Evolutionary conservation across 2,888 invertebrate species (phyloP).

Genomic region (Caenorhabditis sp.): DNA sequence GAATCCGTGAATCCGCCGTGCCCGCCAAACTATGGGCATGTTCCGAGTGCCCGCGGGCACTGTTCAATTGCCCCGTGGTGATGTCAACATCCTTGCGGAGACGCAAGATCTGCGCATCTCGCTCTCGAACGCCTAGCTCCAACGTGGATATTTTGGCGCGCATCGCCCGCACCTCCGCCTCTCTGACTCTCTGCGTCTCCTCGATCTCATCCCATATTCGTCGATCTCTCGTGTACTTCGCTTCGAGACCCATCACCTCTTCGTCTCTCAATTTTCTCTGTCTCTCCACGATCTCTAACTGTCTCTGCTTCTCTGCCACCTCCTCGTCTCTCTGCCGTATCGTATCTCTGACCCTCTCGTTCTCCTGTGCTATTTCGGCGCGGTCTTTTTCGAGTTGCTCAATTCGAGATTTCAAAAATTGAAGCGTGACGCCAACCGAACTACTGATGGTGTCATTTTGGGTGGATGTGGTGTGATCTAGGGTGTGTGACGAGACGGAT

Average conservation of each 20-base stretch:
- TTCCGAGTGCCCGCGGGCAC: neutral
- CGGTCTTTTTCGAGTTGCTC: conserved; percentile 50
- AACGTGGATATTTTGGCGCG: neutral
- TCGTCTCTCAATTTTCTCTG: conserved; percentile 10
- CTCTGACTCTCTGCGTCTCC: neutral
- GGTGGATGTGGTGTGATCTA: conserved; percentile 16
- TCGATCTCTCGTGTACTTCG: conserved; percentile 8
- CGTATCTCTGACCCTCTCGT: conserved; percentile 27
- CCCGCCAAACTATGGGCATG: no score
- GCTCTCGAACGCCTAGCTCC: neutral
- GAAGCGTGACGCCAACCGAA: conserved; percentile 49
- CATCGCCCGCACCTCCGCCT: neutral
- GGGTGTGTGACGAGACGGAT: conserved; percentile 25
- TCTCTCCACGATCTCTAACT: conserved; percentile 26
- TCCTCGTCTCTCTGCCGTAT: conserved; percentile 24
- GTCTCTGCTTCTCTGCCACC: conserved; percentile 26
- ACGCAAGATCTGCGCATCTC: neutral
- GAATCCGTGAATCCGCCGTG: no score
- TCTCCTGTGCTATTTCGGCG: conserved; percentile 18
- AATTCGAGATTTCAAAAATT: conserved; percentile 51
- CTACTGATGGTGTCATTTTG: conserved; percentile 29
- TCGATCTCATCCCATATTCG: neutral
- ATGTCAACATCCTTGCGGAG: neutral
- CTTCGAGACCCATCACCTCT: conserved; percentile 15
- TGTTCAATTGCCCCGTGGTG: neutral